Conservation (phyloP, 2,113 vertebrate species). For the Echinops telfairi region DNA sequence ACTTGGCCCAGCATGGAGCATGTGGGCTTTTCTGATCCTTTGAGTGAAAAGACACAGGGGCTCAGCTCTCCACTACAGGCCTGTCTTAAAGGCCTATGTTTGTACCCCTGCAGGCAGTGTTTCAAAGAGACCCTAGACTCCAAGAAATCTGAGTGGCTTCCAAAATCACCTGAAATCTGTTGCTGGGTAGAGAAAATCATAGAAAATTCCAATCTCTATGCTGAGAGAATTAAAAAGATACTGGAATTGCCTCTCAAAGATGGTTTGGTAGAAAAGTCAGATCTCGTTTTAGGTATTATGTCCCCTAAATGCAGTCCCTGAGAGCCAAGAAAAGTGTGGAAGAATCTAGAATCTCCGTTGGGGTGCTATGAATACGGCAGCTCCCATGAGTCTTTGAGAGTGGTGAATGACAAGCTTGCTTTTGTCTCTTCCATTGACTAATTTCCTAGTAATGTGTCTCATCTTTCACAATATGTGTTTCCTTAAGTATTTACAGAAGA, state of each 20-base stretch:
- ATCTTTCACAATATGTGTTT: slow-evolving; percentile 20
- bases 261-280: neutral
- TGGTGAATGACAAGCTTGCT: neutral
- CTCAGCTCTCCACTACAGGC: too few species aligned
- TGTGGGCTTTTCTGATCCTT: neutral
- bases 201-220: slow-evolving; percentile 29
- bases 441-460: neutral
- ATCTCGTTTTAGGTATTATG: neutral
- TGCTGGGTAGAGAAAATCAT: neutral
- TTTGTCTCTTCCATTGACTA: neutral
- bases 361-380: neutral
- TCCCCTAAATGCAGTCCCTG: neutral
- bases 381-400: neutral
- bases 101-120: neutral
- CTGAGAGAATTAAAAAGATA: neutral
- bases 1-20: neutral
- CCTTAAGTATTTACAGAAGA: slow-evolving; percentile 2
- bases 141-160: neutral
- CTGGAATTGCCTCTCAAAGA: neutral
- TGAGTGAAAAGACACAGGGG: neutral
- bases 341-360: slow-evolving; percentile 11
- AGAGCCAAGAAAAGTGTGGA: neutral
- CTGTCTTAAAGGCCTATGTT: neutral
- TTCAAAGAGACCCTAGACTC: neutral
- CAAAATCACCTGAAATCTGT: neutral